Evolutionary conservation across 2,113 vertebrate genomes (phyloP).

Genomic region (Sinocyclocheilus anshuiensis): DNA sequence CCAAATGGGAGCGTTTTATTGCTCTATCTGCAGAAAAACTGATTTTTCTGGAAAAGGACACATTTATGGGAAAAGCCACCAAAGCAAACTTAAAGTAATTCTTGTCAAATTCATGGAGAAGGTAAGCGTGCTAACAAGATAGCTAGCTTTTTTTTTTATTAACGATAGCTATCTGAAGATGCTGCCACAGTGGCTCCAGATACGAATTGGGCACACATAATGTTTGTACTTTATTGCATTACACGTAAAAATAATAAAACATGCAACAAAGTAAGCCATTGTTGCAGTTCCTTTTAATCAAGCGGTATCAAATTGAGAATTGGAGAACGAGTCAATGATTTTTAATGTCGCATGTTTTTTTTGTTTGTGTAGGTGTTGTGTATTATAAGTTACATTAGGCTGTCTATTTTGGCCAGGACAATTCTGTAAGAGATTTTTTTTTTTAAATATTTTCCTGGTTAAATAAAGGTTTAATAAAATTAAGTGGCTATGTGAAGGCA

Average conservation of each 20-base stretch:
- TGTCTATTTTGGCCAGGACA: too few species aligned
- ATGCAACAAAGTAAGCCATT: not conserved
- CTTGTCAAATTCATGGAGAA: conserved; percentile 80
- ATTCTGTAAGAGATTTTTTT: too few species aligned
- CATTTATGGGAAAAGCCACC: conserved; percentile 83
- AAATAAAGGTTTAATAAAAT: not conserved
- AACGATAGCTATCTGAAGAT: not conserved
- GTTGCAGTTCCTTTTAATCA: not conserved
- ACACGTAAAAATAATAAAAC: not conserved
- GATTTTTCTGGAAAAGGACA: conserved; percentile 83
- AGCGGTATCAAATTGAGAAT: not conserved
- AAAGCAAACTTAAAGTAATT: conserved; percentile 78
- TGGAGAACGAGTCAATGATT: not conserved
- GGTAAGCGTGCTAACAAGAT: conserved; percentile 56
- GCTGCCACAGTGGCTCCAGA: not conserved
- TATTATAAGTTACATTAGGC: too few species aligned
- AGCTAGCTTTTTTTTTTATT: too few species aligned
- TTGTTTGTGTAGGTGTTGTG: too few species aligned
- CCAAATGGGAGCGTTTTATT: conserved; percentile 76
- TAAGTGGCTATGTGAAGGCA: not conserved
- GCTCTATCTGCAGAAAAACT: conserved; percentile 79
- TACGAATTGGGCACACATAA: not conserved
- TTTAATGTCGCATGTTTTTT: too few species aligned
- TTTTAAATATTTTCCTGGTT: not conserved
- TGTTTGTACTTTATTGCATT: not conserved